Evolutionary conservation across 2,888 invertebrate species (phyloP).

Genomic region (Fissipunctia ypsillon): DNA sequence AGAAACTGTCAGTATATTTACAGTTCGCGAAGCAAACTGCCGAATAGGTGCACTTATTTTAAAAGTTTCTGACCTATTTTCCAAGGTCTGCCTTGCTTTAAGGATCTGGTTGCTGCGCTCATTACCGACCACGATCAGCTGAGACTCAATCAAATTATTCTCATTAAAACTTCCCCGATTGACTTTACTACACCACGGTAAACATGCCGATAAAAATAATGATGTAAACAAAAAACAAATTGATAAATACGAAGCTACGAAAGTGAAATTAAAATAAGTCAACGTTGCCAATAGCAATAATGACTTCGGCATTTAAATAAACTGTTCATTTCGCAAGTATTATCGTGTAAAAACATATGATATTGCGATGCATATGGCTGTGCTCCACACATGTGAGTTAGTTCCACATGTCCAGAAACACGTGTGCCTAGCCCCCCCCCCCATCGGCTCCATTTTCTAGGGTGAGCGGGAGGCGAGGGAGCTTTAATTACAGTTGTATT

Average conservation of each 20-base stretch:
- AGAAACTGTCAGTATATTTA: slow-evolving; percentile 9
- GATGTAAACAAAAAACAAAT: slow-evolving; percentile 55
- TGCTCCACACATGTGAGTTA: slow-evolving; percentile 48
- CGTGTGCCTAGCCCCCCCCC: slow-evolving; percentile 56
- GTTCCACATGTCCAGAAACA: slow-evolving; percentile 58
- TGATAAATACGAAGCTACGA: slow-evolving; percentile 55
- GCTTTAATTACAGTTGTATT: slow-evolving; percentile 77
- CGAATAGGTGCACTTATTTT: slow-evolving; percentile 6
- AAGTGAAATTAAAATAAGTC: slow-evolving; percentile 64
- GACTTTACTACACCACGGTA: slow-evolving; percentile 28
- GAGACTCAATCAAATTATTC: slow-evolving; percentile 57
- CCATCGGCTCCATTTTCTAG: slow-evolving; percentile 61
- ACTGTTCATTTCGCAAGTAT: slow-evolving; percentile 64
- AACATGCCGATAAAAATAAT: slow-evolving; percentile 59
- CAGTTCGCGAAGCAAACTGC: slow-evolving; percentile 13
- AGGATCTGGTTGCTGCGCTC: slow-evolving; percentile 51
- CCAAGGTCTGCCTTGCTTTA: slow-evolving; percentile 18
- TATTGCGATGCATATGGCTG: slow-evolving; percentile 47
- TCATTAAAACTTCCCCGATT: slow-evolving; percentile 60
- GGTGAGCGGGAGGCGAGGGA: slow-evolving; percentile 67
- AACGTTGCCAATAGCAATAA: slow-evolving; percentile 55
- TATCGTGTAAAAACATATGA: slow-evolving; percentile 59
- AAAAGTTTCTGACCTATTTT: slow-evolving; percentile 25
- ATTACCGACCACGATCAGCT: slow-evolving; percentile 47
- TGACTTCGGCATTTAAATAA: slow-evolving; percentile 60